Evolutionary conservation across 2,797 vertebrate species (phyloP).

Genomic region (Nyctibius grandis): DNA sequence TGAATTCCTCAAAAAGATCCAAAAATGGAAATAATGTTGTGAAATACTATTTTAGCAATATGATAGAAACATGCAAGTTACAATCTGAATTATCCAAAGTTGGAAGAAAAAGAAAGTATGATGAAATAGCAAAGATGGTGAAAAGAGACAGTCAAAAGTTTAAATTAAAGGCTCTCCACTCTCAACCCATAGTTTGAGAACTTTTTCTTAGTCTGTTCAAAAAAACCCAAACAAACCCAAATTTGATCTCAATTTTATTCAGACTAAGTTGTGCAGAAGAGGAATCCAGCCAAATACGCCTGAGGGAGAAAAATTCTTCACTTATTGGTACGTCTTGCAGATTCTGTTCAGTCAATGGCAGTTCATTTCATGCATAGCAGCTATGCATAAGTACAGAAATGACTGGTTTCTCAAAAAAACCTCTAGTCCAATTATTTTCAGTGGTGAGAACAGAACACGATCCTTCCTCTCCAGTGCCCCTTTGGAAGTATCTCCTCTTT

Average conservation of each 20-base stretch:
- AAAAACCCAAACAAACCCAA: neutral
- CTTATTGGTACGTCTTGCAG: neutral
- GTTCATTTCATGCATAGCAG: neutral
- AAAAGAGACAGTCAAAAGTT: neutral
- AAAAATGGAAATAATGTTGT: neutral
- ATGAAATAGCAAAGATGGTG: neutral
- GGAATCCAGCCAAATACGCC: neutral
- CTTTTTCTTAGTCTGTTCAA: neutral
- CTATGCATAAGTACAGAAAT: neutral
- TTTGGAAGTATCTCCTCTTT: neutral
- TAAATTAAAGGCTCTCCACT: neutral
- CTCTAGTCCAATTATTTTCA: neutral
- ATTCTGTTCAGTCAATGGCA: neutral
- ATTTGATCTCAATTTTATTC: neutral
- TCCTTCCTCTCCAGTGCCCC: neutral
- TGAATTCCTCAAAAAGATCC: neutral
- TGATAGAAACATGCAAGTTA: neutral
- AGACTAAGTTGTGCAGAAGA: neutral
- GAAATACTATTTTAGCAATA: neutral
- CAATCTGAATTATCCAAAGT: neutral
- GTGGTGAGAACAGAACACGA: accelerated
- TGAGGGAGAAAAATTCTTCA: neutral
- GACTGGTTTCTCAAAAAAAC: neutral
- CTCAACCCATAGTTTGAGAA: neutral
- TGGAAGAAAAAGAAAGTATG: neutral